Evolutionary conservation across 2,797 vertebrate species (phyloP).

Genomic region (Fundulus diaphanus): DNA sequence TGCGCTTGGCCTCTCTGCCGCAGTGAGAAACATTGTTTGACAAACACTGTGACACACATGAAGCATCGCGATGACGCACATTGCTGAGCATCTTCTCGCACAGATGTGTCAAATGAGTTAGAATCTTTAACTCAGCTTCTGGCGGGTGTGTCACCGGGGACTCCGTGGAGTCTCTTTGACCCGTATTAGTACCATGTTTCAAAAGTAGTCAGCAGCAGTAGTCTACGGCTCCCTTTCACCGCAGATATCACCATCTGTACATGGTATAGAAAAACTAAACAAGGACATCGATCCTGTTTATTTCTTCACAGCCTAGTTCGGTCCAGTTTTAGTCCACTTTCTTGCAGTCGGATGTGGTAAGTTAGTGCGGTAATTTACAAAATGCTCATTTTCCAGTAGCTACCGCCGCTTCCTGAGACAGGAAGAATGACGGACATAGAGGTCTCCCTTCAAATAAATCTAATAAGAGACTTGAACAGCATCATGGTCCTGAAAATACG

Average conservation of each 20-base stretch:
- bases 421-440: no score
- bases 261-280: not conserved
- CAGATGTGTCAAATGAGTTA: not conserved
- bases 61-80: not conserved
- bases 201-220: not conserved
- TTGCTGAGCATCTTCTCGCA: not conserved
- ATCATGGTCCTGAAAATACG: no score
- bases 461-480: no score
- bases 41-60: conserved; percentile 22
- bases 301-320: no score
- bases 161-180: not conserved
- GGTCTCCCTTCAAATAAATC: no score
- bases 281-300: not conserved
- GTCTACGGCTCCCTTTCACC: not conserved
- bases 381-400: no score
- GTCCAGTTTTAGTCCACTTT: no score
- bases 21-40: conserved; percentile 23
- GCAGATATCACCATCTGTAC: not conserved
- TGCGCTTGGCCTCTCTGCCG: conserved; percentile 35
- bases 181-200: not conserved
- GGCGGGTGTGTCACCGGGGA: not conserved
- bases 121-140: not conserved
- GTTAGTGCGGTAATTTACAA: no score
- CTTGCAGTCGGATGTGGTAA: no score
- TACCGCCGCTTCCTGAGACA: no score